Evolutionary conservation across 2,113 vertebrate genomes (phyloP).

Genomic region (Callionymus lyra): DNA sequence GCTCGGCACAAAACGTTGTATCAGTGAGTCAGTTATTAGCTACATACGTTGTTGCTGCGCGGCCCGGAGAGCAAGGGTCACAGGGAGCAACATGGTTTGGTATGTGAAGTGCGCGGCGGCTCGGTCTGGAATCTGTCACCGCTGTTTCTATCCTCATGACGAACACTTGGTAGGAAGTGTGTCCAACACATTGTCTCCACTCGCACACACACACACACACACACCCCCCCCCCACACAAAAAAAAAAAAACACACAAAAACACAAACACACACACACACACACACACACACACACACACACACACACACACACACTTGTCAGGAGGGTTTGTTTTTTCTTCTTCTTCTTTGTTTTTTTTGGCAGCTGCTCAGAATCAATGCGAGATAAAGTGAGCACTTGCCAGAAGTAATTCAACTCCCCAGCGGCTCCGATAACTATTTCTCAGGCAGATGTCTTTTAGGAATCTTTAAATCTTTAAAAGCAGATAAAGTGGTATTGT

Average conservation of each 20-base stretch:
- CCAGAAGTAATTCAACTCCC: conserved; percentile 50
- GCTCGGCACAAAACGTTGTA: too few relatives aligned
- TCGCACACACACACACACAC: too few relatives aligned
- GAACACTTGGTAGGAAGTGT: neutral
- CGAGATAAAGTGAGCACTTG: conserved; percentile 38
- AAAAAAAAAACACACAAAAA: too few relatives aligned
- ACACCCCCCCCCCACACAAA: too few relatives aligned
- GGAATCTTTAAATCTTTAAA: too few relatives aligned
- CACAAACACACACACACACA: too few relatives aligned
- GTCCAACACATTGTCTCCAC: conserved; percentile 1
- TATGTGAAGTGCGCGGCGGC: neutral
- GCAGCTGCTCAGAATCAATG: conserved; percentile 62
- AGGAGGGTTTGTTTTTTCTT: conserved; percentile 30
- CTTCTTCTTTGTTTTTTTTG: too few relatives aligned
- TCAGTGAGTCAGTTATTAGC: conserved; percentile 24
- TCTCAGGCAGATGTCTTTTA: too few relatives aligned
- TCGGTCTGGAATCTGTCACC: neutral
- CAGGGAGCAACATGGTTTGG: neutral
- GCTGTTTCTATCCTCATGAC: conserved; percentile 4
- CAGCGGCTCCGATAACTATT: conserved; percentile 21
- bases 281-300: too few relatives aligned
- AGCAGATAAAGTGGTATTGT: too few relatives aligned
- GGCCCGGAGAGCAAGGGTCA: conserved; percentile 5
- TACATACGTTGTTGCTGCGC: conserved; percentile 1
- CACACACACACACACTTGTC: too few relatives aligned